A percentile compares a stretch with the other conserved stretches of the same genome.
Evolutionary conservation across 2,113 vertebrate genomes (phyloP).

Genomic region (Bettongia penicillata): DNA sequence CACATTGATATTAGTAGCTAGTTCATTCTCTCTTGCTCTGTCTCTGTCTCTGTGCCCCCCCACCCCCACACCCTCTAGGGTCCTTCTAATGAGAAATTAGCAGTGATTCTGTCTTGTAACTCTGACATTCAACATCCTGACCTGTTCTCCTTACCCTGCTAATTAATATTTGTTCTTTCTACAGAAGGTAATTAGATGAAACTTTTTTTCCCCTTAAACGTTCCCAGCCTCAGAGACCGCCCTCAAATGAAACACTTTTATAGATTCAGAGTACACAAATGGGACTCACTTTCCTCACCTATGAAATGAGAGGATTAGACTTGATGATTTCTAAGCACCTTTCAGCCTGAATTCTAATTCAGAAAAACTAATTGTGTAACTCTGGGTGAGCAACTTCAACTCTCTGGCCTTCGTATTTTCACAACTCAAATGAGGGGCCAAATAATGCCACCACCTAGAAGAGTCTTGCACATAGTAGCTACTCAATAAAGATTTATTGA

Average conservation of each 20-base stretch:
- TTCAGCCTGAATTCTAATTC: neutral
- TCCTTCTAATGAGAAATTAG: conserved; percentile 60
- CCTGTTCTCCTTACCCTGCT: conserved; percentile 59
- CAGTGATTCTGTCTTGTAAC: conserved; percentile 56
- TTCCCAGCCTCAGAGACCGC: conserved; percentile 25
- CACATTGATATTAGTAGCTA: neutral
- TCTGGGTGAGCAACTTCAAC: neutral
- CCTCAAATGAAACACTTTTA: conserved; percentile 22
- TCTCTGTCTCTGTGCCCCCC: conserved; percentile 16
- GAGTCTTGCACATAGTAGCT: neutral
- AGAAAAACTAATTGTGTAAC: neutral
- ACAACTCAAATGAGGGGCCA: neutral
- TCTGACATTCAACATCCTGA: conserved; percentile 50
- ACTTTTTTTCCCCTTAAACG: neutral
- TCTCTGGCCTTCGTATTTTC: neutral
- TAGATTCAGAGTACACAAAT: neutral
- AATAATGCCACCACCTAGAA: neutral
- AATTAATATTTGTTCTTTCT: conserved; percentile 64
- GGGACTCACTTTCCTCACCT: neutral
- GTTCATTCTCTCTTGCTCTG: conserved; percentile 22
- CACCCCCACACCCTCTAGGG: conserved; percentile 13
- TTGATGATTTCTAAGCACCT: neutral
- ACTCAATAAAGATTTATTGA: neutral
- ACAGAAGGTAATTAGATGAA: conserved; percentile 22
- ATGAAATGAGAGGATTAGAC: neutral